These are phyloP conservation scores for Drosophila gunungcola DNA, from an alignment of 1,140 invertebrate genomes.

Conservation along the genomic window DNA sequence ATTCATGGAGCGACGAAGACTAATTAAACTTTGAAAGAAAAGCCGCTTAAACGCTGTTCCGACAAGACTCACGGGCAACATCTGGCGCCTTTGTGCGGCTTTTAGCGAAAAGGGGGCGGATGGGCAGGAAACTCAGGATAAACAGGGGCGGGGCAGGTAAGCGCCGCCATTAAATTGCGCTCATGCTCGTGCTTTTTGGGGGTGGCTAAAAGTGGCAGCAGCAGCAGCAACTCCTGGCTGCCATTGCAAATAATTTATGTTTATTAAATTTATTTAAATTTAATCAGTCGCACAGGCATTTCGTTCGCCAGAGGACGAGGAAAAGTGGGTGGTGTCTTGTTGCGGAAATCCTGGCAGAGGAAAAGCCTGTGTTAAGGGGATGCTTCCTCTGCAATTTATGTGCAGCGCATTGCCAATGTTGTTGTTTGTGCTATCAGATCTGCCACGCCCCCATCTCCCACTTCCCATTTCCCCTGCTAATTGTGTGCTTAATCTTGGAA, in stretches of 20 bases:
- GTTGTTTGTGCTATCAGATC: constrained; percentile 42
- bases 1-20: constrained; percentile 52
- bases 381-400: constrained; percentile 77
- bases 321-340: constrained; percentile 12
- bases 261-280: constrained; percentile 84
- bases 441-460: constrained; percentile 51
- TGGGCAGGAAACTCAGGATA: constrained; percentile 1
- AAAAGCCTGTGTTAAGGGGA: constrained; percentile 41
- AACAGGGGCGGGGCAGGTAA: constrained; percentile 57
- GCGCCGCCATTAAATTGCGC: constrained; percentile 68
- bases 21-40: constrained; percentile 80
- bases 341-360: constrained; percentile 10
- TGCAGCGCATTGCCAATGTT: constrained; percentile 76
- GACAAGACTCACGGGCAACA: constrained; percentile 63
- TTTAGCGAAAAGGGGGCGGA: constrained; percentile 56
- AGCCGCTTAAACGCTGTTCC: constrained; percentile 63
- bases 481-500: constrained; percentile 81
- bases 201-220: constrained; percentile 33
- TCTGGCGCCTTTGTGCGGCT: constrained; percentile 73
- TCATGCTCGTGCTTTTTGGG: constrained; percentile 43
- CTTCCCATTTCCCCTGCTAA: constrained; percentile 51
- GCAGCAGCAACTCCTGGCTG: constrained; percentile 25
- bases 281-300: constrained; percentile 68
- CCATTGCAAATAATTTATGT: constrained; percentile 83
- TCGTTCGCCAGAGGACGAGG: constrained; percentile 3